These are phyloP conservation scores for Sesamia inferens DNA, from an alignment of 2,888 invertebrate species.

Conservation along the genomic window DNA sequence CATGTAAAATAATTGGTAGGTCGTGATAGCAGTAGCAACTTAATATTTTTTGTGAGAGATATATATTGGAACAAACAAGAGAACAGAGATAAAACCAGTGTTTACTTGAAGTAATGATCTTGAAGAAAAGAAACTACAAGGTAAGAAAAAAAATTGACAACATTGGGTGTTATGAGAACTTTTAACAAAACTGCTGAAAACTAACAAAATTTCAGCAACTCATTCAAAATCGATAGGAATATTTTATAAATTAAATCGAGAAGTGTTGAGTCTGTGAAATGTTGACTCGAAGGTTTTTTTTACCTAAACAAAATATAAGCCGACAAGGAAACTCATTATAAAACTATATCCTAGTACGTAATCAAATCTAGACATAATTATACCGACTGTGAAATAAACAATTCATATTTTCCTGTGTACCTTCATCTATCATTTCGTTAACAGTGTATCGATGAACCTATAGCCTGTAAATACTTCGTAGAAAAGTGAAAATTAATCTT, in stretches of 20 bases:
- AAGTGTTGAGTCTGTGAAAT: conserved; percentile 11
- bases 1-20: neutral
- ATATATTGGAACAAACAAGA: conserved; percentile 6
- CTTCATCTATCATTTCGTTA: too few relatives aligned
- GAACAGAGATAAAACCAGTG: conserved; percentile 1
- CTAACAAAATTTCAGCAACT: neutral
- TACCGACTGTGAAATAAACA: too few relatives aligned
- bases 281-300: neutral
- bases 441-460: too few relatives aligned
- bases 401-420: too few relatives aligned
- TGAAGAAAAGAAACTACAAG: conserved; percentile 8
- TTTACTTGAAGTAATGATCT: conserved; percentile 13
- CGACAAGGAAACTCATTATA: neutral
- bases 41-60: conserved; percentile 11
- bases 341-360: neutral
- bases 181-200: neutral
- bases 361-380: neutral
- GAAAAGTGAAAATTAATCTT: conserved; percentile 40
- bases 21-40: conserved; percentile 6
- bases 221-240: neutral
- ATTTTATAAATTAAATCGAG: neutral
- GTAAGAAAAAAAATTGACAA: conserved; percentile 6
- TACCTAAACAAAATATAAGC: conserved; percentile 9
- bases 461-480: neutral
- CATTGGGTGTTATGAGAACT: conserved; percentile 3